phyloP scores from a whole-genome alignment of 2,797 vertebrate genomes.

The Oryzias dopingdopingensis region DNA sequence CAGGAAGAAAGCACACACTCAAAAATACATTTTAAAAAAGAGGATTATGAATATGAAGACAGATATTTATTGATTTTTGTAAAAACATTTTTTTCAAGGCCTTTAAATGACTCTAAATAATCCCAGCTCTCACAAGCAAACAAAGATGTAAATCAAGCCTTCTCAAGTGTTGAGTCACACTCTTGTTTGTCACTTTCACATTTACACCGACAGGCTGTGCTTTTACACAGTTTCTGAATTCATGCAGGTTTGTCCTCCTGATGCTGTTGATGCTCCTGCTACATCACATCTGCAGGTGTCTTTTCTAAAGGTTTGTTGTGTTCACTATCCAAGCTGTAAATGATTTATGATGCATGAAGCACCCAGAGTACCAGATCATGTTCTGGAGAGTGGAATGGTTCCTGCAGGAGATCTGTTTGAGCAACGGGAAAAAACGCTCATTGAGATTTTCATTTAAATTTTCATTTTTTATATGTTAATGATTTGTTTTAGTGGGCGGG shows the following conservation, averaged over 20 bases:
- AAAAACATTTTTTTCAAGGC: neutral
- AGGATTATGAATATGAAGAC: too few relatives aligned
- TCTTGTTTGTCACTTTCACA: neutral
- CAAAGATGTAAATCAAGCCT: too few relatives aligned
- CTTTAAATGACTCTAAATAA: neutral
- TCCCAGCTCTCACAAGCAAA: too few relatives aligned
- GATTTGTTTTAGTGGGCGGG: neutral
- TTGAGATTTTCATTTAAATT: neutral
- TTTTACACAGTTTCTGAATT: neutral
- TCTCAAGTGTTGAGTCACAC: too few relatives aligned
- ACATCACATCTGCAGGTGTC: constrained; percentile 9
- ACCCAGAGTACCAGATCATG: constrained; percentile 12
- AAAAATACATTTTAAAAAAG: too few relatives aligned
- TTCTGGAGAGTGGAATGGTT: neutral
- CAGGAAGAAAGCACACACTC: too few relatives aligned
- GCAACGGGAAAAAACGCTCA: neutral
- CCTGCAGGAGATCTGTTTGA: neutral
- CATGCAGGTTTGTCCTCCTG: neutral
- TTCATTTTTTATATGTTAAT: too few relatives aligned
- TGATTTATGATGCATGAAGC: constrained; percentile 48
- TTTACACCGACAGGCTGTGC: constrained; percentile 2
- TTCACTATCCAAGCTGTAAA: constrained; percentile 37
- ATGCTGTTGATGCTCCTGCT: neutral
- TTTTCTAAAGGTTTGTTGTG: constrained; percentile 16
- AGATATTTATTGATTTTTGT: too few relatives aligned